Evolutionary conservation across 1,140 invertebrate genomes (phyloP), one percentile per base, ranked within the genome.

Genomic region (Drosophila pallidifrons): DNA sequence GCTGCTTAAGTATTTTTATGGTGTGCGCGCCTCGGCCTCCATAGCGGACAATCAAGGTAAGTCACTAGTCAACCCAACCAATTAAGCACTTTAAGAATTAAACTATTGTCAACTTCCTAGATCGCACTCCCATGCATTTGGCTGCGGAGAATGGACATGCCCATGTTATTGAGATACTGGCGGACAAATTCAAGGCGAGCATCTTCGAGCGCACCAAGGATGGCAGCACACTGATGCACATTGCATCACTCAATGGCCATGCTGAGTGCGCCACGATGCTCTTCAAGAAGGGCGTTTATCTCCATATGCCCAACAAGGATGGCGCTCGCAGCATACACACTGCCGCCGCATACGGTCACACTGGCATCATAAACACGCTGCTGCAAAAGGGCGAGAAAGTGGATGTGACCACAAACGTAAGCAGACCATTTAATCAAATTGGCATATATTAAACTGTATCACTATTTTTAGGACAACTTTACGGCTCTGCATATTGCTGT

Each of bases 401-500:
- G 0, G 98, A 99, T 91, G 96, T 98, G 10, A 97, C 96, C 43
- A 99, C 98, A 5, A 99, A 98, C 93, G 98, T 98, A 94, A 95
- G 95, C 15, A 10, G 5, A 41, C 0, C 6, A 8, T 11, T 38
- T 11, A 3, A 7, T 38, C 10, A 3, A 38, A 3, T 38, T 38
- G 35, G 1, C 35, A 32, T 7, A 5, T 32, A 32, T 8, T 32
- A 32, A 32, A 25, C 20, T 25, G 3, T 4, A 3, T 25, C 4
- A 25, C 3, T 38, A 0, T 2, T 11, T 38, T 10, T 38, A 99
- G 96, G 98, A 99, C 90, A 98, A 99, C 90, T 99, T 98, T 92
- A 99, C 99, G 16, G 98, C 99, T n/a, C 94, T 99, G 0, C 99
- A 99, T 91, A 97, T 99, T 79, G 99, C 98, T n/a, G 98, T 99